A percentile compares a stretch with the other conserved stretches of the same genome.
Conservation (phyloP, 2,113 vertebrate genomes). For the Butorides virescens region DNA sequence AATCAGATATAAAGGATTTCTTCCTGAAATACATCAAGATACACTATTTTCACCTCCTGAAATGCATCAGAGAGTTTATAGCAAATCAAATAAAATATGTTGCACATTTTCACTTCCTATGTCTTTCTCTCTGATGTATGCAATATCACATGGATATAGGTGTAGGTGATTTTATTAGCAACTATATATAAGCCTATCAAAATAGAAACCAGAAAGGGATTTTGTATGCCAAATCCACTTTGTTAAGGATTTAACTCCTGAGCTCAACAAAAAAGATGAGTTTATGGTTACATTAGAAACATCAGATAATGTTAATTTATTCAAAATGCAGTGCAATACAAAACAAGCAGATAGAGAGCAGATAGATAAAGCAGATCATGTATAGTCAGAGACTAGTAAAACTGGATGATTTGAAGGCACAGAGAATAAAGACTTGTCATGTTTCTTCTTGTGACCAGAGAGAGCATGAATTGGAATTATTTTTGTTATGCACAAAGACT, state of each 20-base stretch:
- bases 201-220: neutral
- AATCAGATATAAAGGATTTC: slow-evolving; percentile 69
- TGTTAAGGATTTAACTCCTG: neutral
- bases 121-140: neutral
- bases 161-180: slow-evolving; percentile 31
- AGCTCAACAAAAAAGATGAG: neutral
- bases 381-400: neutral
- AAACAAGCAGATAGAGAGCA: neutral
- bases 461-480: neutral
- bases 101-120: slow-evolving; percentile 32
- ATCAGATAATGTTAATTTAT: neutral
- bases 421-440: neutral
- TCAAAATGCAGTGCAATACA: neutral
- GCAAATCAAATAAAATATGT: slow-evolving; percentile 53
- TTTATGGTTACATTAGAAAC: neutral
- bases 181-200: neutral
- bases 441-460: neutral
- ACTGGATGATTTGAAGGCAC: neutral
- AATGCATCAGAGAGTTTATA: slow-evolving; percentile 56
- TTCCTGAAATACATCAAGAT: slow-evolving; percentile 57
- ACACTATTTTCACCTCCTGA: slow-evolving; percentile 56
- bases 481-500: neutral
- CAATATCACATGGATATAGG: neutral
- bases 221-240: neutral
- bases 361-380: neutral